Evolutionary conservation across 2,888 invertebrate species (phyloP).

Genomic region (Octodonta nipae): DNA sequence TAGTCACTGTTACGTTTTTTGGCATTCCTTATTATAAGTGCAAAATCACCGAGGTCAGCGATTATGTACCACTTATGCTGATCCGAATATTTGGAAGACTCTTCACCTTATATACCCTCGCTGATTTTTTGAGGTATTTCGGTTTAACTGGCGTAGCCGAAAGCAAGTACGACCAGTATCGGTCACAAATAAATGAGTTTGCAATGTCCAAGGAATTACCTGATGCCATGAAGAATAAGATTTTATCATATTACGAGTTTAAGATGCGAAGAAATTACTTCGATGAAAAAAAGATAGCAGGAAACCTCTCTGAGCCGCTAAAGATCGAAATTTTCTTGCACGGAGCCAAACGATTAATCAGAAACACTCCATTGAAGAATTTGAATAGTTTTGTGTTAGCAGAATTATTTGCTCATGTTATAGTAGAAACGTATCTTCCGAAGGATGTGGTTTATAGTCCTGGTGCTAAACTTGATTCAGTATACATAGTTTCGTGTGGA

Average conservation of each 20-base stretch:
- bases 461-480: constrained; percentile 31
- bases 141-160: constrained; percentile 27
- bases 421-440: constrained; percentile 7
- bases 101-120: constrained; percentile 20
- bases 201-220: constrained; percentile 41
- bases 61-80: constrained; percentile 17
- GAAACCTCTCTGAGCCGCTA: constrained; percentile 28
- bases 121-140: constrained; percentile 21
- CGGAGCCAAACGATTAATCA: constrained; percentile 35
- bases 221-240: constrained; percentile 31
- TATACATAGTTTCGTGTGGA: constrained; percentile 41
- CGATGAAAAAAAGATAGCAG: constrained; percentile 33
- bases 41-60: constrained; percentile 10
- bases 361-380: constrained; percentile 35
- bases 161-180: constrained; percentile 35
- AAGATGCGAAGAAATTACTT: constrained; percentile 41
- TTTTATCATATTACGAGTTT: constrained; percentile 40
- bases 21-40: constrained; percentile 18
- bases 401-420: constrained; percentile 9
- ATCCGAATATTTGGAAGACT: constrained; percentile 20
- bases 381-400: constrained; percentile 31
- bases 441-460: constrained; percentile 34
- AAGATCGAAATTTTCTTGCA: constrained; percentile 37
- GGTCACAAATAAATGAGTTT: constrained; percentile 40
- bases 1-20: constrained; percentile 22